Conservation (phyloP, 2,888 invertebrate species). For the Drosophila robusta region DNA sequence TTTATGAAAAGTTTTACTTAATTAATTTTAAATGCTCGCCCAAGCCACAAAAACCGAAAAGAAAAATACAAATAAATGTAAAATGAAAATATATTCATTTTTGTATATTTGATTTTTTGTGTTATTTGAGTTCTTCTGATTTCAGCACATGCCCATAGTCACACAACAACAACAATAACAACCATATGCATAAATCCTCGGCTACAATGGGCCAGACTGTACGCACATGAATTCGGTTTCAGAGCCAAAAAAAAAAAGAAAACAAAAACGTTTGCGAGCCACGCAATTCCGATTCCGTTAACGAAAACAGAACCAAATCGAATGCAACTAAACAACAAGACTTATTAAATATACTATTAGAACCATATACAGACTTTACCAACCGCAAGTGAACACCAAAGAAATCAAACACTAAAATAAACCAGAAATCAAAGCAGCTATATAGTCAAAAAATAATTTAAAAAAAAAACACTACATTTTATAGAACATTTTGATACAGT, state of each 20-base stretch:
- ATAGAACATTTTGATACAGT: slow-evolving; percentile 66
- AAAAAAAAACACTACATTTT: slow-evolving; percentile 45
- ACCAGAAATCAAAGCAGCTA: slow-evolving; percentile 38
- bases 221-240: slow-evolving; percentile 65
- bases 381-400: slow-evolving; percentile 39
- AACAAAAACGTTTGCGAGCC: slow-evolving; percentile 15
- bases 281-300: slow-evolving; percentile 27
- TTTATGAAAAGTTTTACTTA: slow-evolving; percentile 69
- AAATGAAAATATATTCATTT: slow-evolving; percentile 48
- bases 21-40: slow-evolving; percentile 63
- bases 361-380: slow-evolving; percentile 38
- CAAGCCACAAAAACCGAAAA: slow-evolving; percentile 57
- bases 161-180: slow-evolving; percentile 5
- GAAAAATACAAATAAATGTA: slow-evolving; percentile 63
- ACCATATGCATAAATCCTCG: slow-evolving; percentile 4
- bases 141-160: slow-evolving; percentile 22
- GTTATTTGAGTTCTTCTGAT: slow-evolving; percentile 11
- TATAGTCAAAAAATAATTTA: slow-evolving; percentile 12
- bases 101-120: slow-evolving; percentile 15
- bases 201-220: slow-evolving; percentile 57
- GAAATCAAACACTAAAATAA: slow-evolving; percentile 33
- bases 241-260: slow-evolving; percentile 43
- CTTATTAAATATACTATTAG: slow-evolving; percentile 39
- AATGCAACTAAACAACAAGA: slow-evolving; percentile 67
- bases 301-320: slow-evolving; percentile 60